phyloP scores from a whole-genome alignment of 2,113 vertebrate genomes.

The Sturnira hondurensis region DNA sequence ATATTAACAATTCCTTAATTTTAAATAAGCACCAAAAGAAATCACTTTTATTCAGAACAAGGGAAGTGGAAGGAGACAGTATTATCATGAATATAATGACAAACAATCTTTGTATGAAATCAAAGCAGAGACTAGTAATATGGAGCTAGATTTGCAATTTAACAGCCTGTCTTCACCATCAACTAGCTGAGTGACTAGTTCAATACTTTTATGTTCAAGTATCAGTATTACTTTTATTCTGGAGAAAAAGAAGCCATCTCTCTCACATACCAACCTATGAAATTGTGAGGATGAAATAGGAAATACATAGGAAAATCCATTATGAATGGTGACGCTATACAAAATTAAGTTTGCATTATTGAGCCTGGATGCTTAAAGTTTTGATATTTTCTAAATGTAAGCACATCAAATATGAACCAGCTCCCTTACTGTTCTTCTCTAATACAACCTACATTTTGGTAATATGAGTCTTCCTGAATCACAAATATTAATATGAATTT shows the following conservation, averaged over 20 bases:
- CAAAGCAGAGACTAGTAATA: background rate
- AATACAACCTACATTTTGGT: background rate
- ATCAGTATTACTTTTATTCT: background rate
- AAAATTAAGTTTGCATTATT: slow-evolving; percentile 11
- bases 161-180: background rate
- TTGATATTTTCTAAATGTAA: slow-evolving; percentile 25
- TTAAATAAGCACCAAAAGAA: background rate
- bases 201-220: background rate
- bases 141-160: background rate
- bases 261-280: background rate
- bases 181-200: background rate
- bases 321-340: background rate
- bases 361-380: background rate
- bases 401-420: slow-evolving; percentile 33
- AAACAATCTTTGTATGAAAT: background rate
- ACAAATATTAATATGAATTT: background rate
- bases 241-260: background rate
- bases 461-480: background rate
- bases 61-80: background rate
- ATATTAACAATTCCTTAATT: background rate
- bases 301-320: background rate
- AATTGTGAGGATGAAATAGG: background rate
- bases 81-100: background rate
- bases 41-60: background rate
- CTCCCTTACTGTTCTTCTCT: background rate